Evolutionary conservation across 2,113 vertebrate genomes (phyloP), one percentile per base, ranked within the genome.

Genomic region (Microcebus murinus): DNA sequence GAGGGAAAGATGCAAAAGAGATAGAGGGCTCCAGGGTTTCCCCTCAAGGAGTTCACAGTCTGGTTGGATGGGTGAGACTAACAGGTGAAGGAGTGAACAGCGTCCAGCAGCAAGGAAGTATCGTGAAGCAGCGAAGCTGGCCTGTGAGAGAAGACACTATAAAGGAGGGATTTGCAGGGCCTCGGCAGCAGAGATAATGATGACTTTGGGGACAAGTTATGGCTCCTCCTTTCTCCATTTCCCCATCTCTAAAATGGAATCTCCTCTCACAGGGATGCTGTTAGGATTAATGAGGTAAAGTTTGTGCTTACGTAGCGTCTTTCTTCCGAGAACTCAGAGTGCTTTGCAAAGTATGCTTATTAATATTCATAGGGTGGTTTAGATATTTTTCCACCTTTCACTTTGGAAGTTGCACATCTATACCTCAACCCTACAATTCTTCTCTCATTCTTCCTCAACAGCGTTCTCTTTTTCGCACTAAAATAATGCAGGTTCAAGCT

Each of bases 311-410:
- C 36, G 55, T 84, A 95, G 96, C 55, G 4, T 95, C 96, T 97
- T 96, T 91, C 96, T 94, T 92, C 97, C 90, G 94, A 95, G 94
- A 96, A 96, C 61, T 88, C 91, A 73, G 83, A 97, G 82, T 96
- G 92, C 87, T 96, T 97, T 96, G 87, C 50, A 84, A 95, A 97
- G 83, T 94, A 96, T 90, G 88, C 89, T 96, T 96, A 97, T 97
- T 98, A 97, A 97, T 98, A 98, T 95, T 98, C 91, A 96, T 90
- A 82, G 63, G 10, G 36, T 77, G 21, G 65, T 91, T 96, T 90
- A 96, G 97, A 73, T 90, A 87, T 74, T 95, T 97, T 96, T 91
- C 89, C 29, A 93, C 55, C 91, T 95, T 97, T 96, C 52, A 50
- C 95, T 97, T 92, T 91, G 93, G 71, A 95, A 96, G 87, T 79